phyloP scores from a whole-genome alignment of 2,888 invertebrate species.

The Adelphocoris suturalis region DNA sequence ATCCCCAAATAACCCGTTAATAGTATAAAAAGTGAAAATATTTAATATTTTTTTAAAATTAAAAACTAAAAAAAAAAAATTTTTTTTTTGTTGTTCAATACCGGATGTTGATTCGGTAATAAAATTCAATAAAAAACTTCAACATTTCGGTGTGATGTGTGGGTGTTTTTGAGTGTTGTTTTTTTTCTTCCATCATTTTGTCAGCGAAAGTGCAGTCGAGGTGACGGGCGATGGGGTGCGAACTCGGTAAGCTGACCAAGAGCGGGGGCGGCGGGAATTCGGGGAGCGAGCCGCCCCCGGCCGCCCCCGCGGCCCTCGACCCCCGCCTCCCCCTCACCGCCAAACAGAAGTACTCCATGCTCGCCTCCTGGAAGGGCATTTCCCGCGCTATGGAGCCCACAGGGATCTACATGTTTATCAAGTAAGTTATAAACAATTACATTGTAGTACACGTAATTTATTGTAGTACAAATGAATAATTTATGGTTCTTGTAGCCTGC shows the following conservation, averaged over 20 bases:
- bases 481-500: no score
- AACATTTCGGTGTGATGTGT: background rate
- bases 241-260: conserved; percentile 86
- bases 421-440: conserved; percentile 82
- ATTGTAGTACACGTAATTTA: no score
- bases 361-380: conserved; percentile 95
- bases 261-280: conserved; percentile 79
- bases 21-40: background rate
- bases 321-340: conserved; percentile 90
- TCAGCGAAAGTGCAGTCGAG: conserved; percentile 35
- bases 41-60: background rate
- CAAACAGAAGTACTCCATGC: conserved; percentile 92
- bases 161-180: background rate
- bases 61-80: background rate
- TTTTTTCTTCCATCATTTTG: conserved; percentile 24
- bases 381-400: conserved; percentile 93
- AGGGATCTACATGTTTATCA: conserved; percentile 94
- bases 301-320: conserved; percentile 85
- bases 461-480: no score
- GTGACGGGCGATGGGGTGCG: conserved; percentile 84
- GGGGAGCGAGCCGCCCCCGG: conserved; percentile 82
- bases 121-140: background rate
- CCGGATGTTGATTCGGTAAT: background rate
- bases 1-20: background rate
- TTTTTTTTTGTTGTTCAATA: background rate